Evolutionary conservation across 2,797 vertebrate genomes (phyloP), one percentile per base, ranked within the genome.

Genomic region (Spheniscus humboldti): DNA sequence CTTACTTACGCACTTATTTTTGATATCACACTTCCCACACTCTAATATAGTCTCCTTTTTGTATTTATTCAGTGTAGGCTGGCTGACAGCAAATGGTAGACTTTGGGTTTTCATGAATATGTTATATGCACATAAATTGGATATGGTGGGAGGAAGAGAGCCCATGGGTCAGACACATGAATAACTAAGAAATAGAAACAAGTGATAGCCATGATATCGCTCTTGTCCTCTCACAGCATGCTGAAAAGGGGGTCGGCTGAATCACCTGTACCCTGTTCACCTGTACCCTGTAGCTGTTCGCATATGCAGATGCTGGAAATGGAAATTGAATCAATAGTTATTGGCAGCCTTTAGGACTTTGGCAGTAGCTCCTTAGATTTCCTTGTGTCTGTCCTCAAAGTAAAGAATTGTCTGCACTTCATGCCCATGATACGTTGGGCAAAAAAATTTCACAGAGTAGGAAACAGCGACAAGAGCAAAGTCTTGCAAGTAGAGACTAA

Each of bases 11-110:
- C 59, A 88, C 52, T 18, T 68, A 86, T 88, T 90, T 92, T 84
- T 95, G 91, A 92, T 96, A 90, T 95, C 88, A 85, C 50, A 63
- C 77, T 94, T 95, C 80, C 88, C 81, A 87, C 63, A 62, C 30
- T 50, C 43, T 62, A 80, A 64, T 73, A 33, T 62, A 66, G 63
- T 45, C 82, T 95, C 28, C 12, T 93, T 79, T 94, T 83, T 88
- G 18, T 80, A 75, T 82, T 92, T 75, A 88, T 31, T 93, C 62
- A 41, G 2, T 59, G 55, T 71, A 80, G 75, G 41, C 52, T 91
- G 84, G 56, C 71, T 96, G 86, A 69, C 50, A 91, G 85, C 35
- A 95, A 77, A 92, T 69, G 9, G 57, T 33, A 48, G 9, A 41
- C 22, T 92, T 79, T 68, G 35, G 17, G 16, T 60, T 83, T 91